Conservation (phyloP, 2,888 invertebrate species). For the Isoperla grammatica region DNA sequence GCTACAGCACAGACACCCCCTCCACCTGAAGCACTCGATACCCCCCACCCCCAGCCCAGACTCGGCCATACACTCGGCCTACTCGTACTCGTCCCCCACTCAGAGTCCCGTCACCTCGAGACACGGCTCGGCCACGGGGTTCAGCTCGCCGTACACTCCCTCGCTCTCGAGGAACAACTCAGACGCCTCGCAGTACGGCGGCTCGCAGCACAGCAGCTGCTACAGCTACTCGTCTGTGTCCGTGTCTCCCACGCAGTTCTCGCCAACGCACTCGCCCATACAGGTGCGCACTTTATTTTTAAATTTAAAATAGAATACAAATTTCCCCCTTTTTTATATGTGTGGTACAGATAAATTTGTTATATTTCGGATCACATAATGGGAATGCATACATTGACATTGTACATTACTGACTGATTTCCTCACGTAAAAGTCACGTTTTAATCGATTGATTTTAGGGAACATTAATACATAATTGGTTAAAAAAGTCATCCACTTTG, state of each 20-base stretch:
- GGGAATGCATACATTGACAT: too few relatives aligned
- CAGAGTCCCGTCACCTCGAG: slow-evolving; percentile 81
- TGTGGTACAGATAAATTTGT: too few relatives aligned
- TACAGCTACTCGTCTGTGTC: slow-evolving; percentile 62
- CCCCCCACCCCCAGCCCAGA: slow-evolving; percentile 82
- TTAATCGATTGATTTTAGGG: too few relatives aligned
- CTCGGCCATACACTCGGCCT: slow-evolving; percentile 84
- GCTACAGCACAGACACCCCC: slow-evolving; percentile 43
- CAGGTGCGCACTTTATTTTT: not conserved
- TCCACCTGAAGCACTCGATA: slow-evolving; percentile 39
- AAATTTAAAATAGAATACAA: too few relatives aligned
- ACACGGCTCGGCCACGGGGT: slow-evolving; percentile 54
- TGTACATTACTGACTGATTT: too few relatives aligned
- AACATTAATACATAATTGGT: too few relatives aligned
- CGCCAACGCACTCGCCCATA: slow-evolving; percentile 84
- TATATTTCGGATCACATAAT: too few relatives aligned
- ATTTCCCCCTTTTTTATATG: too few relatives aligned
- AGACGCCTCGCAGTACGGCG: slow-evolving; percentile 85
- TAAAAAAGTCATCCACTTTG: too few relatives aligned
- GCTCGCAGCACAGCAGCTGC: slow-evolving; percentile 55
- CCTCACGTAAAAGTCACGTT: too few relatives aligned
- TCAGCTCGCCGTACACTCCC: slow-evolving; percentile 61
- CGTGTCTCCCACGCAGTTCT: slow-evolving; percentile 57
- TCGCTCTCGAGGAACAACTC: slow-evolving; percentile 85
- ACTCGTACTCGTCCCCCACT: slow-evolving; percentile 72